Base-by-base conservation (phyloP, 2,797 vertebrate species). In the Micropoecilia bifurca region DNA sequence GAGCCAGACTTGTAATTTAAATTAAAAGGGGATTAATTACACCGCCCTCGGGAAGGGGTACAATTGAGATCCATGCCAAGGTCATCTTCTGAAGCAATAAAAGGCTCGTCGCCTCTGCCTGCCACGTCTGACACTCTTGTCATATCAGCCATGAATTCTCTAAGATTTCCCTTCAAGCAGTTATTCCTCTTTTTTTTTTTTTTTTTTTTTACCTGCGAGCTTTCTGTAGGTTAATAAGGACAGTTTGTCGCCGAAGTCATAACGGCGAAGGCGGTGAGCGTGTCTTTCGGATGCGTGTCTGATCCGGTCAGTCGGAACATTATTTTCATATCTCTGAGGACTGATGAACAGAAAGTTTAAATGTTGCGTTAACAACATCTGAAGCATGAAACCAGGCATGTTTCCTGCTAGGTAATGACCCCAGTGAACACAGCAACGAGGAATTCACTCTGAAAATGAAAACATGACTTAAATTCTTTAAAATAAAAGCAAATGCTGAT, bases 1-100 rank as follows among this genome's bases (percentile, higher is more conserved):
- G 55, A 43, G 33, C 6, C 50, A 71, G 28, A 75, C 41, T 63
- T 80, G 28, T 71, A 73, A 73, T 48, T 78, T 39, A 25, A 48
- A 41, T 74, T 68, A 69, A 80, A 80, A 57, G 13, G 4, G 43
- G 50, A 80, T 47, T 47, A 75, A 75, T 39, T 75, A 68, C 30
- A 75, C 46, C 30, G 43, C 30, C 41, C n/a, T 33, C 43, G 20
- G 39, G 43, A 73, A 61, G 55, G 41, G 22, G 39, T 22, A 53
- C 71, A 57, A 74, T 63, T 66, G 48, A 68, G 61, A 69, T n/a
- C 63, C 73, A 69, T 59, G 73, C 71, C 57, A 71, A 45, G 25
- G 14, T 69, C 6, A 74, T 74, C 59, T 74, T 53, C 33, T 22
- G 28, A 78, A 78, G 74, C 43, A 46, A 36, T 75, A 71, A 59